These are phyloP conservation scores for Picus viridis DNA, from an alignment of 2,797 vertebrate genomes.

Conservation along the genomic window DNA sequence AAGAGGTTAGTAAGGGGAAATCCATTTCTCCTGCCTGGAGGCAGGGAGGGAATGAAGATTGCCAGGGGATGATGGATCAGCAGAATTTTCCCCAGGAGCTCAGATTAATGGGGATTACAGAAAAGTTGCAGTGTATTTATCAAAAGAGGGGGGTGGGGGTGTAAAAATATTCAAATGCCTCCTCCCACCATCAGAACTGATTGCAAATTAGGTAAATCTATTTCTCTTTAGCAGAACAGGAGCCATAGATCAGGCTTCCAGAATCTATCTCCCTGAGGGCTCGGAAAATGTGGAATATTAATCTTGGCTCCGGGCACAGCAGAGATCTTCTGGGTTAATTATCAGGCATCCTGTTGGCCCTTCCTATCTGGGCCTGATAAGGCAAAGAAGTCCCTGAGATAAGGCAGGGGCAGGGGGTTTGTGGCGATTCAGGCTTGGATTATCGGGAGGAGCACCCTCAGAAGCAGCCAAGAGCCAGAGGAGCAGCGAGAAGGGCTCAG, in stretches of 20 bases:
- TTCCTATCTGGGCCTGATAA: neutral
- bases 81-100: constrained; percentile 36
- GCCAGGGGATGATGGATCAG: constrained; percentile 7
- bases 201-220: constrained; percentile 40
- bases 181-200: constrained; percentile 26
- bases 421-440: neutral
- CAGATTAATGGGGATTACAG: constrained; percentile 70
- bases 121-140: constrained; percentile 54
- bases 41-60: neutral
- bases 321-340: neutral
- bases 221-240: constrained; percentile 49
- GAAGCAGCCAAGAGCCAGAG: neutral
- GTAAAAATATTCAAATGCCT: constrained; percentile 20
- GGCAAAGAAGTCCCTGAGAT: neutral
- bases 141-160: neutral
- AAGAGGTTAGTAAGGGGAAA: neutral
- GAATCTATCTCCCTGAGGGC: neutral
- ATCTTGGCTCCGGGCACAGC: neutral
- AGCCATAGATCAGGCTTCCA: neutral
- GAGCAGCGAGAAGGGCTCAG: neutral
- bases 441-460: accelerated
- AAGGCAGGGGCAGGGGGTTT: neutral
- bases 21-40: neutral
- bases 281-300: neutral
- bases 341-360: neutral